Base-by-base conservation (phyloP, 1,140 invertebrate species). In the Probaryconus sp. region DNA sequence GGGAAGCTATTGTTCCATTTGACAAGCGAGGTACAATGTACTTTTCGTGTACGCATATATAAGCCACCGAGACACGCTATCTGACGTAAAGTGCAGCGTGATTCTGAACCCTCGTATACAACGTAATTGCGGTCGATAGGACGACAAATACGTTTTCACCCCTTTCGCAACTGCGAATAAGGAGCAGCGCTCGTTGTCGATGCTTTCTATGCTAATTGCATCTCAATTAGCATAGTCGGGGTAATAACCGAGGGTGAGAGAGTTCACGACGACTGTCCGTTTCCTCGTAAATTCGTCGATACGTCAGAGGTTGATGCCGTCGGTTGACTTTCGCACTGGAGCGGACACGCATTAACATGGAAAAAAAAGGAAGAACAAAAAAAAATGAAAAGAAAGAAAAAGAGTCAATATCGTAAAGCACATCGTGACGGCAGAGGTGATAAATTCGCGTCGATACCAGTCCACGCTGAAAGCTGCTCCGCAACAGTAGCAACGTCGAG, bases 241-340 rank as follows among this genome's bases (percentile, higher is more conserved):
- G 77, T 79, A 73, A 77, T 82, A 83, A 81, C 53, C 40, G 53
- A 69, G 51, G 64, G 71, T 74, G 69, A 74, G 56, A 77, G 76
- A 81, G 75, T 80, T 78, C 68, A 77, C 76, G 55, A 61, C 72
- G 76, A 73, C 63, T 61, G 81, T 85, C 79, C 82, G 84, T 85
- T 86, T 86, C 75, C 76, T 87, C 85, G 79, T 87, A 87, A 87
- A 87, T 87, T 87, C 85, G 79, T 87, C 85, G 85, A 87, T 86
- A 82, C 61, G 77, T 69, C 74, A 63, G 48, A 55, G 10, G 67
- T 26, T 63, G 35, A 50, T 65, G 37, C 47, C 7, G 53, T 31
- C 69, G 28, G 60, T 60, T 72, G 37, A 60, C 69, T 72, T 60
- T 47, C 47, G 51, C 38, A 9, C 40, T 24, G 58, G 18, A 20